Base-by-base conservation (phyloP, 2,797 vertebrate genomes). In the Bovichtus variegatus region DNA sequence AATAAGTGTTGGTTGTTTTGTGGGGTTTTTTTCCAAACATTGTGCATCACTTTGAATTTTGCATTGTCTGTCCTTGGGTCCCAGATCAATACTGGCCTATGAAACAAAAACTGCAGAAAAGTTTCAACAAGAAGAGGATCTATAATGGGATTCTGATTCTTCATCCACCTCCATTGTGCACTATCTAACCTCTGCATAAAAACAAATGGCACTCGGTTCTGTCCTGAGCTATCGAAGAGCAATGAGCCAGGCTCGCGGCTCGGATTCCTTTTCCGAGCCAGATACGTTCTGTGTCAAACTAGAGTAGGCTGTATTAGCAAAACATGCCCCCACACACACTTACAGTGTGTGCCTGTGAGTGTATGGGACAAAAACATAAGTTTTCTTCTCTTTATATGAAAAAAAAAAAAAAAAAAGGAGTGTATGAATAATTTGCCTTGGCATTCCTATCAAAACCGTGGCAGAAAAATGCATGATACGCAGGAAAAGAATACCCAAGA, bases 111-210 rank as follows among this genome's bases (percentile, higher is more conserved):
- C 60, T 55, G 5, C 31, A 34, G 19, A 74, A 55, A 63, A 58
- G 62, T 71, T 87, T 76, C 70, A 87, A 61, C 51, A 66, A 67
- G 38, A 83, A 67, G 53, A 76, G 27, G 63, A 63, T 85, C 85
- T 78, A 78, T 87, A 87, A 88, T 89, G 55, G 62, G 61, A 90
- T 82, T 86, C 36, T 74, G 84, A 86, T 78, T 86, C 75, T 66
- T 47, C 69, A 66, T 72, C 83, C 68, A 78, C 78, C 81, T 81
- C 78, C 64, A 74, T n/a, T 81, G 64, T 49, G 59, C 66, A 68
- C 72, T 51, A 74, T 78, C 69, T 87, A 82, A 81, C 78, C 76
- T 89, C 76, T 82, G 83, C 78, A 76, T 91, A 84, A 81, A 91
- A 90, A 90, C 72, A 89, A 90, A 92, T 70, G 76, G 70, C 55